Base-by-base conservation (phyloP, 2,113 vertebrate genomes). In the Clarias magur region DNA sequence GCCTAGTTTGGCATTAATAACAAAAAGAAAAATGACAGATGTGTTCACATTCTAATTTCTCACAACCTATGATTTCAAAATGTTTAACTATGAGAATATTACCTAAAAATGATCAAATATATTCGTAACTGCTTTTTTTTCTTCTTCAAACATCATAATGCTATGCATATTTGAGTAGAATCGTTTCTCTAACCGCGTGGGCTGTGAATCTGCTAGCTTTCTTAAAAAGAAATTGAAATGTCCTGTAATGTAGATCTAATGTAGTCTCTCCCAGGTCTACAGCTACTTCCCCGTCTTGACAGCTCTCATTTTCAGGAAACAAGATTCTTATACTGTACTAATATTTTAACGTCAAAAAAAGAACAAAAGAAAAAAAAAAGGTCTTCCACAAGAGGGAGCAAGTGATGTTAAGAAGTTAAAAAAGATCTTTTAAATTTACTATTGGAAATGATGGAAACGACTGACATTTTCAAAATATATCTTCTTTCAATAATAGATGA, bases 351-450 rank as follows among this genome's bases (percentile, higher is more conserved):
- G 1, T 9, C 23, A 21, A 23, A 62, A 23, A 1, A 21, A 62
- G 23, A 62, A 62, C 0, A 62, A 9, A 27, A 53, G 6, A 59
- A 30, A 34, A 3, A 57, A 1, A 76, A 38, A 56, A 21, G 76
- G 62, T 78, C 68, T 82, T 91, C 92, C 94, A 94, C 91, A 92
- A 95, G 94, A 92, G 92, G 93, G 94, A 88, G 94, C 93, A 90
- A 84, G 89, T 87, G 90, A 75, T 90, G 80, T 70, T 88, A n/a
- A 86, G 13, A 89, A 38, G 72, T 59, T 73, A n/a, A 9, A 10
- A 72, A 1, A 87, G 25, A 62, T 65, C 16, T 60, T 25, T 86
- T 60, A 59, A 59, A 62, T 86, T 80, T 42, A 83, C 11, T 12
- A 88, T 80, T 80, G 73, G 65, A 80, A 54, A 65, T 73, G 53